Evolutionary conservation across 1,140 invertebrate species (phyloP), one percentile per base, ranked within the genome.

Genomic region (Forficula auricularia): DNA sequence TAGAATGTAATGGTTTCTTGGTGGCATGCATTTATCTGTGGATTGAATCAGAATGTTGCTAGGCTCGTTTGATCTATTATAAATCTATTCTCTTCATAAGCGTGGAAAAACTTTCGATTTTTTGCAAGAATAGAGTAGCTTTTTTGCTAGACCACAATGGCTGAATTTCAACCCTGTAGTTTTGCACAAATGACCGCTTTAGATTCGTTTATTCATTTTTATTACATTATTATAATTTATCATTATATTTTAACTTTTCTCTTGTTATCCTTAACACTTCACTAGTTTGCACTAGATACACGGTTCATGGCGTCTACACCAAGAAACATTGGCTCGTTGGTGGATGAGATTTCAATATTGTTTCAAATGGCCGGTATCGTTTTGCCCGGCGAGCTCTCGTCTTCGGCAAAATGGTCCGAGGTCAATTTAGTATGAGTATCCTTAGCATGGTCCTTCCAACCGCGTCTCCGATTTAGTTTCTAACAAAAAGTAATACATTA

Each of bases 241-340:
- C 16, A 7, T 36, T 43, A 6, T 38, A 16, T 39, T 44, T 44
- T 38, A 18, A 13, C 36, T 38, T 22, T 44, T 36, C 18, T 30
- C n/a, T 43, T 15, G 6, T 31, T 40, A 14, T 40, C 13, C 38
- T 20, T 27, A 7, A 18, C 19, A n/a, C 22, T 40, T 40, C 38
- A 19, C n/a, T 14, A 19, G n/a, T 6, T 27, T 40, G 12, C 20
- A 18, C 18, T 20, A 18, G 20, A 20, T 7, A 40, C 12, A 40
- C n/a, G 18, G 38, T 20, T 40, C 18, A 40, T 40, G 22, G 22
- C 22, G 31, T 33, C 30, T 41, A 38, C 44, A 46, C 56, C 56
- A 59, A 62, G 64, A 63, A 64, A 64, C 64, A 64, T 66, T 66
- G 64, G 62, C 63, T 66, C 63, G 60, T 65, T 65, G 59, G 60